Conservation (phyloP, 2,797 vertebrate genomes). For the Cirrhinus mrigala region DNA sequence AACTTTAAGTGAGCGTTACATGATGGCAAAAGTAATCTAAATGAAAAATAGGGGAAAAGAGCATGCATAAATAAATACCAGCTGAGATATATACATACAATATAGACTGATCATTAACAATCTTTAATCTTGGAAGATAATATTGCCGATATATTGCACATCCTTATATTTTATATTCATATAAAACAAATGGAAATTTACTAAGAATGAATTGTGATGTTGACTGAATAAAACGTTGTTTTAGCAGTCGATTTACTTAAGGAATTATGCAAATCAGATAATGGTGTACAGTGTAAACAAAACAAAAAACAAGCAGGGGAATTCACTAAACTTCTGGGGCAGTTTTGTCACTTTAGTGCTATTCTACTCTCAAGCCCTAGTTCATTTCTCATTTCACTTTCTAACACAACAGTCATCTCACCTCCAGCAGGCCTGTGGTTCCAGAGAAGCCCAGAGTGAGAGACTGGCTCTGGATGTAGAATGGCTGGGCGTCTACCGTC, state of each 20-base stretch:
- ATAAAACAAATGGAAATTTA: neutral
- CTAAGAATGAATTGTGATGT: neutral
- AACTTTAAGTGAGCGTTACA: neutral
- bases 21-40: neutral
- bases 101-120: neutral
- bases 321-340: neutral
- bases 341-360: neutral
- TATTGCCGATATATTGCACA: neutral
- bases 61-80: neutral
- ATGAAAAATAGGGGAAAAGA: neutral
- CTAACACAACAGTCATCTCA: conserved; percentile 57
- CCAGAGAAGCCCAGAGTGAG: conserved; percentile 92
- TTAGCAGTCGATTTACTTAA: neutral
- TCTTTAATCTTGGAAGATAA: neutral
- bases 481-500: conserved; percentile 77
- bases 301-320: neutral
- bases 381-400: neutral
- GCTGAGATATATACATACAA: neutral
- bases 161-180: too few species aligned
- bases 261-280: neutral
- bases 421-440: conserved; percentile 90
- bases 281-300: neutral
- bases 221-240: neutral
- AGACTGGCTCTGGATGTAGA: conserved; percentile 90
- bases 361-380: neutral